A percentile compares a stretch with the other conserved stretches of the same genome.
These are phyloP conservation scores for Scaptomyza reducta DNA, from an alignment of 2,888 invertebrate genomes.

Conservation along the genomic window DNA sequence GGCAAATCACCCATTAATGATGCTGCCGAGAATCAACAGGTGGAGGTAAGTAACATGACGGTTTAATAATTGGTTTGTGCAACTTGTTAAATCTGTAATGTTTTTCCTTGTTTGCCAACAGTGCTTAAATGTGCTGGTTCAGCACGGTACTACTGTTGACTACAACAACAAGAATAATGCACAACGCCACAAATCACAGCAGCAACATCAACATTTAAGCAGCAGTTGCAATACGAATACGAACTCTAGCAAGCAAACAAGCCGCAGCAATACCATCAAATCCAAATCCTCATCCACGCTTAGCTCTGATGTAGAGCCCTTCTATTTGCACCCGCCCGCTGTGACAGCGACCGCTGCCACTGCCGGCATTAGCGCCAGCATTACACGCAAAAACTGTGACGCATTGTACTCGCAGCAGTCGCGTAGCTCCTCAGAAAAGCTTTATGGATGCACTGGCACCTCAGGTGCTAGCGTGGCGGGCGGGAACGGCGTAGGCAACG, in stretches of 20 bases:
- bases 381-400: conserved; percentile 81
- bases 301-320: conserved; percentile 87
- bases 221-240: conserved; percentile 81
- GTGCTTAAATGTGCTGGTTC: conserved; percentile 92
- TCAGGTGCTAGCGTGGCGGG: conserved; percentile 17
- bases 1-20: conserved; percentile 96
- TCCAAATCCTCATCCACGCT: conserved; percentile 84
- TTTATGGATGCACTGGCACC: conserved; percentile 71
- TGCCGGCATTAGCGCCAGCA: conserved; percentile 42
- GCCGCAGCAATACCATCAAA: conserved; percentile 83
- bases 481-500: conserved; percentile 13
- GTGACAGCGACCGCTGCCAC: conserved; percentile 54
- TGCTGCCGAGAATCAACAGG: conserved; percentile 95
- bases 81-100: not conserved
- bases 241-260: conserved; percentile 82
- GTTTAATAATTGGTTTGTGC: not conserved
- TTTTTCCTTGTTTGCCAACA: conserved; percentile 80
- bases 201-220: conserved; percentile 60
- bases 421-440: conserved; percentile 82
- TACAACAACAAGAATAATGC: conserved; percentile 81
- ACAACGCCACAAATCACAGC: conserved; percentile 79
- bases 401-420: conserved; percentile 80
- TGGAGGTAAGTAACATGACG: conserved; percentile 88
- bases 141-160: conserved; percentile 90
- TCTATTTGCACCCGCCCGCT: conserved; percentile 90